Evolutionary conservation across 2,888 invertebrate species (phyloP), one percentile per base, ranked within the genome.

Genomic region (Drosophila kanekoi): DNA sequence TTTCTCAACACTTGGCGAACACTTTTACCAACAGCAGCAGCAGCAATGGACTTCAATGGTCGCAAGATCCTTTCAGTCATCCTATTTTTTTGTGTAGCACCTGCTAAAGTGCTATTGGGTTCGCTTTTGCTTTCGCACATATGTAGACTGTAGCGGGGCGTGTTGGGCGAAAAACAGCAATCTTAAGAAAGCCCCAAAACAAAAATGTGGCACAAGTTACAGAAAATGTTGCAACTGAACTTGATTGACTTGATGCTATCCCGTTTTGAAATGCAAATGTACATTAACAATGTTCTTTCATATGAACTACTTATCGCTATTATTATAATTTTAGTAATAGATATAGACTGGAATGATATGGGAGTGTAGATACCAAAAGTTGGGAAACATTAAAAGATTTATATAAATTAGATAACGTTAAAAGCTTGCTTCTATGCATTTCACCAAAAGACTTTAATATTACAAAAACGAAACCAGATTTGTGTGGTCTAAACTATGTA

Each of bases 81-180:
- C 40, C 32, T 35, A 2, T 14, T 32, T 41, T 37, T 28, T 32
- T 14, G 43, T 13, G 20, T 40, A 76, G 52, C 23, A 53, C n/a
- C 40, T 53, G 49, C 72, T 72, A 35, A 81, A 81, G 66, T 81
- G 77, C 69, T 81, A 87, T 82, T 87, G 79, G 73, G 58, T 69
- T 62, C 63, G 44, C 41, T 52, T 64, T 65, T 67, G 28, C 37
- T 28, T 64, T 66, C 70, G 51, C 52, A 59, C 68, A 62, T 49
- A 48, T 68, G 60, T 14, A 18, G 14, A 48, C 47, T 51, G 32
- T 11, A 49, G 43, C 14, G 18, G 13, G 37, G 41, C 33, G 43
- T 61, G 37, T 43, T n/a, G 9, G 40, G 28, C 8, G 28, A 28
- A 28, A 10, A 40, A 35, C n/a, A 47, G 43, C 44, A 62, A 47